Conservation (phyloP, 2,888 invertebrate species). For the Ophion ellenae region DNA sequence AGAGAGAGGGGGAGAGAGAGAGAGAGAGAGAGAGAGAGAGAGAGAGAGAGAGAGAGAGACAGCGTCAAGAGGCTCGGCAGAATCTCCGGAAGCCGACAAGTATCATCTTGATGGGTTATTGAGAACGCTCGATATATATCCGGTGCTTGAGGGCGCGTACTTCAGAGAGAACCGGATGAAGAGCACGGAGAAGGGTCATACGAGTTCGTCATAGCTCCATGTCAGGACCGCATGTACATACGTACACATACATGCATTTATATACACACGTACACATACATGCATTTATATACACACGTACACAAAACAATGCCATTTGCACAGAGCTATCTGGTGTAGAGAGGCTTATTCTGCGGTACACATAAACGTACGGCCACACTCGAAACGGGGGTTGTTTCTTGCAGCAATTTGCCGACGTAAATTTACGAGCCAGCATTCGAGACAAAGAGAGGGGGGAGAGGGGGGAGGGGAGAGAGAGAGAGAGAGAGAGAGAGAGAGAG, state of each 20-base stretch:
- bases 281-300: background rate
- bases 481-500: background rate
- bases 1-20: background rate
- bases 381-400: slow-evolving; percentile 36
- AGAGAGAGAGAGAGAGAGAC: background rate
- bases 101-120: slow-evolving; percentile 54
- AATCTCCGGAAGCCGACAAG: slow-evolving; percentile 27
- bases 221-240: background rate
- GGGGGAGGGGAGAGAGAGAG: background rate
- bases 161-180: slow-evolving; percentile 4
- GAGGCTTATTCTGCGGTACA: slow-evolving; percentile 14
- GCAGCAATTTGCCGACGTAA: slow-evolving; percentile 40
- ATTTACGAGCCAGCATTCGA: slow-evolving; percentile 35
- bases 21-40: background rate
- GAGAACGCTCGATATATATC: slow-evolving; percentile 55
- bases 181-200: background rate
- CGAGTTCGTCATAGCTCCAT: slow-evolving; percentile 29
- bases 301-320: slow-evolving; percentile 49
- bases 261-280: slow-evolving; percentile 1
- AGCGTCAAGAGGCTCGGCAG: slow-evolving; percentile 27
- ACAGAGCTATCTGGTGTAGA: slow-evolving; percentile 9
- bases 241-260: background rate
- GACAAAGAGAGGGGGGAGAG: background rate
- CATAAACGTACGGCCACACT: background rate
- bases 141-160: slow-evolving; percentile 41